Evolutionary conservation across 2,888 invertebrate species (phyloP), one percentile per base, ranked within the genome.

Genomic region (Priocnemis perturbator): DNA sequence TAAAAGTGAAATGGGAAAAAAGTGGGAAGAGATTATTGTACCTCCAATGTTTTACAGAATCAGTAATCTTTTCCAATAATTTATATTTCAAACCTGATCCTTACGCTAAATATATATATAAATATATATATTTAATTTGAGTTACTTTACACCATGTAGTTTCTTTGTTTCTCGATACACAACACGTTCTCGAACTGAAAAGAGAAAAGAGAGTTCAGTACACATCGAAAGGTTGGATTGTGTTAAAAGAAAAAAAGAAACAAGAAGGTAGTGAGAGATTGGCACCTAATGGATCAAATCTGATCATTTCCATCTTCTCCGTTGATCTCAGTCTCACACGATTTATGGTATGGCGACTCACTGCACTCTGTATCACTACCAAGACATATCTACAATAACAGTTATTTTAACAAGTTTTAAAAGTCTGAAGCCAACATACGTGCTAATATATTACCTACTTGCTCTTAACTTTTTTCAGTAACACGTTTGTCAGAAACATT

Each of bases 401-500:
- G 4, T 50, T 3, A n/a, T 47, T 47, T 4, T 17, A 2, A 2
- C 3, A 47, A 17, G 2, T 50, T 19, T 50, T 9, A 19, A n/a
- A n/a, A 50, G 50, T 50, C 17, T 11, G 4, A 50, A 50, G 14
- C 17, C n/a, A 9, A 7, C 2, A 23, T 21, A 23, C 50, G 17
- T 50, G 17, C 50, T 17, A 47, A 47, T 9, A 17, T 9, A 9
- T 47, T 47, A 50, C 50, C n/a, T 17, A 50, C 50, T 50, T 50
- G 17, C 11, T 23, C 23, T 26, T 23, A 20, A n/a, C 26, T 19
- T 37, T 45, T n/a, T 58, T 58, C 26, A 50, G 44, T 50, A 19
- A 19, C 14, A 45, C n/a, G n/a, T 50, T 50, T 50, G 50, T 50
- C 7, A 50, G 50, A 9, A 50, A 50, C 50, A 50, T 50, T 1